Evolutionary conservation across 2,888 invertebrate species (phyloP), one percentile per base, ranked within the genome.

Genomic region (Lypha dubia): DNA sequence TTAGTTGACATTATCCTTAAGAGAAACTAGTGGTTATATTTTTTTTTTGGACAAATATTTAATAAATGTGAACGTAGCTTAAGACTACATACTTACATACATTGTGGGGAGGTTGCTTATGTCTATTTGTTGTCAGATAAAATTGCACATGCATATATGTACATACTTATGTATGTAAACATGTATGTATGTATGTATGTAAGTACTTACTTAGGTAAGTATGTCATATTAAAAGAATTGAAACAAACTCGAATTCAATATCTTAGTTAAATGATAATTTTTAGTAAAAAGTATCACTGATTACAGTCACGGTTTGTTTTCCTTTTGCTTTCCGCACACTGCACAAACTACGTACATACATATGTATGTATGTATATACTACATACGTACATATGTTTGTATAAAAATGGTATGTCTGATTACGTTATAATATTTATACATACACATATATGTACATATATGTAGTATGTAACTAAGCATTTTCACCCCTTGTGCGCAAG

Each of bases 291-390:
- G 38, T 58, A 71, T 49, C 60, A 20, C 24, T 44, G 51, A 41
- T 62, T n/a, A n/a, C n/a, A 74, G 84, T 84, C 84, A 84, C 81
- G 84, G 77, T 84, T 84, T 81, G 84, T 84, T 84, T 84, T 74
- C 65, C 68, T 68, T 84, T 79, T 60, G 63, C 76, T 84, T 84
- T 81, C 84, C 84, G 65, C 74, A 71, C 46, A 62, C 15, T 76
- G 74, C 73, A 70, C 83, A 83, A 58, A 53, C 9, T 49, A 22
- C 22, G 22, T 56, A n/a, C 56, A 35, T 3, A 44, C 32, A 32
- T 32, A 32, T 7, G 7, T 32, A 32, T 7, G 11, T 38, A 8
- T 38, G 8, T 38, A 8, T 7, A 38, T 38, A n/a, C n/a, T n/a
- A n/a, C n/a, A n/a, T n/a, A 8, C 8, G 35, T 38, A 8, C 35